A percentile compares a stretch with the other conserved stretches of the same genome.
phyloP scores from a whole-genome alignment of 2,113 vertebrate species.

The Micronycteris hirsuta region DNA sequence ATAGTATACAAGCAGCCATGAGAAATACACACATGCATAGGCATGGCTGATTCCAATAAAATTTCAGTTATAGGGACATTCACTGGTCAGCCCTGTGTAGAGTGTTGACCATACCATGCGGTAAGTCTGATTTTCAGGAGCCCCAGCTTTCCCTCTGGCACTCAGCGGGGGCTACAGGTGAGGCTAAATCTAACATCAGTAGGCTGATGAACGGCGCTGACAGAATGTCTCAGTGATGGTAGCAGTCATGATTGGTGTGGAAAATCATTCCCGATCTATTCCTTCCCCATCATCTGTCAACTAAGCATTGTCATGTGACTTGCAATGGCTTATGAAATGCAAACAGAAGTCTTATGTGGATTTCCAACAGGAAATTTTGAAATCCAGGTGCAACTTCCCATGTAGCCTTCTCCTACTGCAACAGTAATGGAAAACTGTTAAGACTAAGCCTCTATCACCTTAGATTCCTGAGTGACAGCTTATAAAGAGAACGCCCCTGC shows the following conservation, averaged over 20 bases:
- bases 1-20: not conserved
- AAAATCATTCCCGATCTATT: not conserved
- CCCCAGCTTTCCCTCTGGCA: not conserved
- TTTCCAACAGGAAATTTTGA: not conserved
- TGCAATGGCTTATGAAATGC: not conserved
- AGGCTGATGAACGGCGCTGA: not conserved
- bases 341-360: not conserved
- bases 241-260: not conserved
- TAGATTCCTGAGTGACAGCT: not conserved
- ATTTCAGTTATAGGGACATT: not conserved
- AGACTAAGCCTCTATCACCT: not conserved
- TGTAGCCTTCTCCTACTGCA: not conserved
- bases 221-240: not conserved
- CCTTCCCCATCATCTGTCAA: not conserved
- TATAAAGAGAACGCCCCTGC: not conserved
- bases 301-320: not conserved
- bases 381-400: not conserved
- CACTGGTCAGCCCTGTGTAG: not conserved
- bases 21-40: not conserved
- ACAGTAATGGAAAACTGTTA: not conserved
- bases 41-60: not conserved
- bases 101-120: not conserved
- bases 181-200: not conserved
- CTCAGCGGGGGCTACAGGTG: not conserved
- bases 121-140: not conserved